Evolutionary conservation across 2,888 invertebrate genomes (phyloP).

Genomic region (Amiota minor): DNA sequence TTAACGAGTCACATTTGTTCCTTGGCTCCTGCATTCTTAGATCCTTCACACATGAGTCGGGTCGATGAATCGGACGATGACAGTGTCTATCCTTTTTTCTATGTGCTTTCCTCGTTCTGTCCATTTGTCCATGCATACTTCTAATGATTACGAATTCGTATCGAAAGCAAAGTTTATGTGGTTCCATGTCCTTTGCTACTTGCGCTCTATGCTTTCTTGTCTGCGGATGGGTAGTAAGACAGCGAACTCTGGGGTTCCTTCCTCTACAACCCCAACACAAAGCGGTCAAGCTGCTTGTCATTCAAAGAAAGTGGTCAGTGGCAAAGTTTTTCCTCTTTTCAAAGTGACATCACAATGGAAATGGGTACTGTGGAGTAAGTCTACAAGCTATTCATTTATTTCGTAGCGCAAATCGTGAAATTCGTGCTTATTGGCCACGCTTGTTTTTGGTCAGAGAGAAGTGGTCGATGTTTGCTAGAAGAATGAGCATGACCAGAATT

Average conservation of each 20-base stretch:
- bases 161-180: constrained; percentile 63
- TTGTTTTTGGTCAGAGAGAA: not conserved
- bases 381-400: constrained; percentile 3
- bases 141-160: constrained; percentile 64
- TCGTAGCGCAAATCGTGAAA: constrained; percentile 23
- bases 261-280: constrained; percentile 11
- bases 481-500: not conserved
- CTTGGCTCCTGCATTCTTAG: constrained; percentile 12
- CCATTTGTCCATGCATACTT: constrained; percentile 36
- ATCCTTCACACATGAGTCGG: not conserved
- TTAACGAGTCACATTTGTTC: constrained; percentile 30
- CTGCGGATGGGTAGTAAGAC: not conserved
- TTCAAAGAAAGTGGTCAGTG: constrained; percentile 40
- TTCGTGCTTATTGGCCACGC: constrained; percentile 18
- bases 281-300: constrained; percentile 33
- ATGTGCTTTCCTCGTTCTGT: constrained; percentile 9
- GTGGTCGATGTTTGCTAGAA: not conserved
- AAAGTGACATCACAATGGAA: constrained; percentile 19
- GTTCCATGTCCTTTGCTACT: constrained; percentile 39
- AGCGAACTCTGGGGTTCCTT: not conserved
- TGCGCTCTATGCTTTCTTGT: not conserved
- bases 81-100: constrained; percentile 6
- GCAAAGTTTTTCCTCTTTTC: constrained; percentile 33
- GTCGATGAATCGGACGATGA: not conserved
- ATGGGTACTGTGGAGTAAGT: not conserved